Evolutionary conservation across 2,113 vertebrate species (phyloP).

Genomic region (Balaeniceps rex): DNA sequence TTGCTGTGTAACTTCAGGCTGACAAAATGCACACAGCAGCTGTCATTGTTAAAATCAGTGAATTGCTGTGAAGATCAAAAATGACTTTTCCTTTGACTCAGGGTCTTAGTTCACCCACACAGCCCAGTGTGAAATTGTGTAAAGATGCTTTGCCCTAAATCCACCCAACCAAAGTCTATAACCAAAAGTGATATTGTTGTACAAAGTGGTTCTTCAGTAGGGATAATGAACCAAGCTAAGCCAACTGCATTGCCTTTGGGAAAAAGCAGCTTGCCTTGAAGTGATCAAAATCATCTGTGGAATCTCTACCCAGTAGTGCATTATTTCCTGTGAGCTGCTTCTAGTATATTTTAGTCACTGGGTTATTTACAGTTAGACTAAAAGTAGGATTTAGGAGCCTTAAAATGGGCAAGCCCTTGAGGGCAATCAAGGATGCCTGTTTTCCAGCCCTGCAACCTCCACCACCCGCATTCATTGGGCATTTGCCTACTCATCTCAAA

Average conservation of each 20-base stretch:
- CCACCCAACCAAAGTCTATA: background rate
- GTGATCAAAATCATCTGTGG: background rate
- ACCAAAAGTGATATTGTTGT: background rate
- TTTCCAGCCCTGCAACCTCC: background rate
- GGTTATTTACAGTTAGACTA: background rate
- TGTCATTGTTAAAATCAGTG: background rate
- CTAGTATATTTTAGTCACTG: background rate
- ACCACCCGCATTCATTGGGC: fast-evolving
- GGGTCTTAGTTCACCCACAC: background rate
- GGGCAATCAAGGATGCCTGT: background rate
- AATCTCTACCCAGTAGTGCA: background rate
- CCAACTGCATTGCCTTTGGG: background rate
- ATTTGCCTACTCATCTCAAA: background rate
- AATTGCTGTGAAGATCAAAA: background rate
- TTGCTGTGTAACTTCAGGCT: constrained; percentile 4
- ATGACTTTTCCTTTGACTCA: background rate
- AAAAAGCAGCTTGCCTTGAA: background rate
- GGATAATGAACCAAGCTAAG: background rate
- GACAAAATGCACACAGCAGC: background rate
- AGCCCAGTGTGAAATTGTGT: background rate
- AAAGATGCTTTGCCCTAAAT: background rate
- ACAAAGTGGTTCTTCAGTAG: background rate
- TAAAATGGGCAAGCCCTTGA: background rate
- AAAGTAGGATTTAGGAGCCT: background rate
- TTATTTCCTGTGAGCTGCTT: background rate